Evolutionary conservation across 2,797 vertebrate species (phyloP).

Genomic region (Sarcoramphus papa): DNA sequence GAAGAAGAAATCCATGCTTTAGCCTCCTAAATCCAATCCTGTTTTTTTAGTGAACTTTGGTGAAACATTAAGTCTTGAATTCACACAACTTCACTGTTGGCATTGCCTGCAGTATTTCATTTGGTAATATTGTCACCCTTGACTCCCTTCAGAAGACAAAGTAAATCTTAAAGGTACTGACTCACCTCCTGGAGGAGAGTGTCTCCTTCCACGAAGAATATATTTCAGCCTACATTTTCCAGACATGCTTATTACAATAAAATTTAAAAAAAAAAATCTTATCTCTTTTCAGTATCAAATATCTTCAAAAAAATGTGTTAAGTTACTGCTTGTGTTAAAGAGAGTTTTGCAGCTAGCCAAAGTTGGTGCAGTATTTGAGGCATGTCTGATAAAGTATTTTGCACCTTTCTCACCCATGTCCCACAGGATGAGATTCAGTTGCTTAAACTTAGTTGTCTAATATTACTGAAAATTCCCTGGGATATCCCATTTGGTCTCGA

Average conservation of each 20-base stretch:
- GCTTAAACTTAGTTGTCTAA: neutral
- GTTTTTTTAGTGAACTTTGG: neutral
- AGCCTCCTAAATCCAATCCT: neutral
- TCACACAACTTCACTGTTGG: neutral
- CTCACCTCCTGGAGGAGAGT: neutral
- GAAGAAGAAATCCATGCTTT: neutral
- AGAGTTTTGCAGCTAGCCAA: neutral
- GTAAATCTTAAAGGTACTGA: neutral
- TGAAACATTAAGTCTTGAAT: neutral
- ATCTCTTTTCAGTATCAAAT: neutral
- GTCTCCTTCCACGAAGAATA: neutral
- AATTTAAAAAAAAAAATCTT: neutral
- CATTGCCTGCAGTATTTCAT: neutral
- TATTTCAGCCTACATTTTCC: neutral
- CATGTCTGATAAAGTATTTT: neutral
- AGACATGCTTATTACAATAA: neutral
- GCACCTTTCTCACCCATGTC: neutral
- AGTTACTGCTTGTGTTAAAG: neutral
- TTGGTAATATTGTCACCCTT: neutral
- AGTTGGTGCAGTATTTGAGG: neutral
- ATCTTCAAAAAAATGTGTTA: neutral
- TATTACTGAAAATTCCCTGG: neutral
- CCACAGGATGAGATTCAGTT: neutral
- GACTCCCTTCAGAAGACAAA: neutral
- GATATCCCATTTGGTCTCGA: neutral